phyloP scores from a whole-genome alignment of 2,113 vertebrate genomes.

The Probosciger aterrimus region DNA sequence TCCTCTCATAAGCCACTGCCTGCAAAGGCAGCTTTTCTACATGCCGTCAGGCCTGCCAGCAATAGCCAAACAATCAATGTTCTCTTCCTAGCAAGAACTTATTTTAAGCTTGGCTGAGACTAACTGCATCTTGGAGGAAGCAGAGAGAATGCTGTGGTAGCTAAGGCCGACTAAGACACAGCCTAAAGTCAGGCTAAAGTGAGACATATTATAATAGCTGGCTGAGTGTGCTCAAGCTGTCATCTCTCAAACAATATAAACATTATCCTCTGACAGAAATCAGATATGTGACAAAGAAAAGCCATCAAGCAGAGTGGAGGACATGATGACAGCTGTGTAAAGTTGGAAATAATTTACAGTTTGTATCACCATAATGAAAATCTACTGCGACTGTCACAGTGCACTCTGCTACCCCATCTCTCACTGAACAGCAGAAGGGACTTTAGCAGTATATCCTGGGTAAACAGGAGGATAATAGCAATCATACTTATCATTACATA shows the following conservation, averaged over 20 bases:
- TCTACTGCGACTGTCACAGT: constrained; percentile 37
- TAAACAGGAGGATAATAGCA: constrained; percentile 39
- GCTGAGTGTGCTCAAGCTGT: constrained; percentile 53
- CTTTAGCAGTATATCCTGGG: constrained; percentile 35
- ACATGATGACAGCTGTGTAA: constrained; percentile 60
- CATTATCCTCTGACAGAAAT: constrained; percentile 67
- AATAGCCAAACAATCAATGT: neutral
- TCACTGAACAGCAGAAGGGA: constrained; percentile 23
- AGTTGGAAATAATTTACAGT: constrained; percentile 66
- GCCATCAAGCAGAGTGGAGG: constrained; percentile 34
- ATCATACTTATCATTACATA: constrained; percentile 32
- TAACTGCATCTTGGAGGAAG: neutral
- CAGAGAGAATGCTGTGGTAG: neutral
- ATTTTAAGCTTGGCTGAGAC: constrained; percentile 6
- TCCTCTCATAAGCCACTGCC: neutral
- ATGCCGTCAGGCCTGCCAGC: neutral
- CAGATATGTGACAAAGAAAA: constrained; percentile 63
- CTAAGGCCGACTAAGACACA: constrained; percentile 10
- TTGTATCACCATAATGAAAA: constrained; percentile 67
- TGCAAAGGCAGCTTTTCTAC: neutral
- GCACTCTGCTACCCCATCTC: constrained; percentile 13
- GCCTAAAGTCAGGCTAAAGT: constrained; percentile 55
- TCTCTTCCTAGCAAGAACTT: neutral
- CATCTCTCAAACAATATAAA: constrained; percentile 62
- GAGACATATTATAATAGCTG: constrained; percentile 67